phyloP scores from a whole-genome alignment of 35 echinoderm and acorn worm species.

The Lytechinus variegatus region DNA sequence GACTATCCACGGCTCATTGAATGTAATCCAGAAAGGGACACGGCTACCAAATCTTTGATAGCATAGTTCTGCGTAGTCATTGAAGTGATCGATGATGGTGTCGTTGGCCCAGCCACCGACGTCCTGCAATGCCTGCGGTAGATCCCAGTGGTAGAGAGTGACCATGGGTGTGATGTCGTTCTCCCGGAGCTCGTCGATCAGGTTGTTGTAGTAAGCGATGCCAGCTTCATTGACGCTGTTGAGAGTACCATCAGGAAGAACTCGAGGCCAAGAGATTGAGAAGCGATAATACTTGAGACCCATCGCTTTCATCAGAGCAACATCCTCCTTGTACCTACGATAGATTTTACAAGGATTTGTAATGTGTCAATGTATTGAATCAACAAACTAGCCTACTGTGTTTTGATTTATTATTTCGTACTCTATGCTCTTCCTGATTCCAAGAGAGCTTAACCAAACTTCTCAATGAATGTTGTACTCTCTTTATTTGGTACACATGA shows the following conservation, averaged over 20 bases:
- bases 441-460: no score
- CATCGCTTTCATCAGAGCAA: constrained; percentile 62
- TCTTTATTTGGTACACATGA: no score
- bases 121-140: constrained; percentile 81
- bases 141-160: constrained; percentile 92
- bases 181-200: constrained; percentile 71
- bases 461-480: no score
- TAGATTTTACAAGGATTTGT: background rate
- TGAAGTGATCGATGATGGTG: constrained; percentile 63
- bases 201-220: constrained; percentile 78
- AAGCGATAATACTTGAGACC: constrained; percentile 80
- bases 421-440: no score
- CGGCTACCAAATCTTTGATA: constrained; percentile 75
- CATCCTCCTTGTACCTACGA: constrained; percentile 59
- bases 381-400: no score
- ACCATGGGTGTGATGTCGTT: constrained; percentile 83
- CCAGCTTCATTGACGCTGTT: constrained; percentile 69
- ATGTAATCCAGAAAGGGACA: constrained; percentile 89
- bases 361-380: no score
- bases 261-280: constrained; percentile 85
- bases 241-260: constrained; percentile 79
- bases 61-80: constrained; percentile 79
- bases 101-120: constrained; percentile 73
- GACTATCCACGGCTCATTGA: constrained; percentile 95
- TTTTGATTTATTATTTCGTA: no score